phyloP scores from a whole-genome alignment of 2,888 invertebrate genomes.

The Hyles lineata region DNA sequence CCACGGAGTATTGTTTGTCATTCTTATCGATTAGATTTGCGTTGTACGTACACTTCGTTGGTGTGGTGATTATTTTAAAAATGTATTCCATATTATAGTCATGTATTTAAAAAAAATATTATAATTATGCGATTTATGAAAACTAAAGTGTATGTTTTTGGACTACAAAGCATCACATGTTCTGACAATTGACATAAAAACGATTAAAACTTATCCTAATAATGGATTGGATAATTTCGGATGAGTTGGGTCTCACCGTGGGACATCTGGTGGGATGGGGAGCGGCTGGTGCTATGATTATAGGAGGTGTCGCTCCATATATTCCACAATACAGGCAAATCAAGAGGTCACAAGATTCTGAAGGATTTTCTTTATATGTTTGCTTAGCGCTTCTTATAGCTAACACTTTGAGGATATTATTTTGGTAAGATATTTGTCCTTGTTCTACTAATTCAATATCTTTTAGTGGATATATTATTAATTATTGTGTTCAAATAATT shows the following conservation, averaged over 20 bases:
- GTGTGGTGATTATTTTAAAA: background rate
- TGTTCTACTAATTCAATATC: no score
- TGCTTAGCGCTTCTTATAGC: constrained; percentile 97
- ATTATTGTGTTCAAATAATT: constrained; percentile 23
- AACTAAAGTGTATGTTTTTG: background rate
- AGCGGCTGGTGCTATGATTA: constrained; percentile 95
- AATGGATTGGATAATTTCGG: constrained; percentile 93
- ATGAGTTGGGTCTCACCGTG: constrained; percentile 89
- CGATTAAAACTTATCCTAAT: constrained; percentile 36
- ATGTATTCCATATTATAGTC: background rate
- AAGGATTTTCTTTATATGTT: constrained; percentile 98
- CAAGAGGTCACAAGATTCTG: constrained; percentile 94
- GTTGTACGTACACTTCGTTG: constrained; percentile 9
- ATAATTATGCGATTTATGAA: background rate
- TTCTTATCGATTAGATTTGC: constrained; percentile 4
- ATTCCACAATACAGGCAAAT: constrained; percentile 98
- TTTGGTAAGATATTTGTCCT: constrained; percentile 90
- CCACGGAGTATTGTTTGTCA: background rate
- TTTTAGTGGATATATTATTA: background rate
- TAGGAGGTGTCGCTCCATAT: constrained; percentile 97
- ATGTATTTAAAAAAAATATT: background rate
- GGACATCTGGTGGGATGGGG: constrained; percentile 91
- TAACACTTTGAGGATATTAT: constrained; percentile 97
- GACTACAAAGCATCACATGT: constrained; percentile 2
- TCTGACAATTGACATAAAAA: constrained; percentile 1